phyloP scores from a whole-genome alignment of 2,113 vertebrate genomes.

The Cariama cristata region DNA sequence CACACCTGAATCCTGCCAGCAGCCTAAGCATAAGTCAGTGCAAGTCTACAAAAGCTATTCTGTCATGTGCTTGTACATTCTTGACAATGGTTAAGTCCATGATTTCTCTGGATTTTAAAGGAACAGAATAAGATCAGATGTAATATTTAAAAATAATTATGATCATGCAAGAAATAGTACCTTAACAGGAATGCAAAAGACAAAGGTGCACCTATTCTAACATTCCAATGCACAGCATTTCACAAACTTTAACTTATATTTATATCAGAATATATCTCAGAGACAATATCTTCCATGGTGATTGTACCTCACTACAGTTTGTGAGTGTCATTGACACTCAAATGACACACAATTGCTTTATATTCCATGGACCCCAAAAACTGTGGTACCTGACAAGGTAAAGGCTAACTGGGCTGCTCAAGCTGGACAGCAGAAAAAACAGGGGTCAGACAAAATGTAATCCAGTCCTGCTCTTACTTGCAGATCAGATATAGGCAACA shows the following conservation, averaged over 20 bases:
- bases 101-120: neutral
- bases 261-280: neutral
- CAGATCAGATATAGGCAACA: neutral
- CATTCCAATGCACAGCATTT: neutral
- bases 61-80: rapidly evolving
- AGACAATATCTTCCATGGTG: neutral
- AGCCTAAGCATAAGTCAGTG: rapidly evolving
- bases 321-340: no score
- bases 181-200: neutral
- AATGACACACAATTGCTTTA: neutral
- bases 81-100: neutral
- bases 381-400: neutral
- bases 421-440: neutral
- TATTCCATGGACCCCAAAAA: neutral
- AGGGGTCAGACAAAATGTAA: neutral
- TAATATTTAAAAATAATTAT: neutral
- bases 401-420: neutral
- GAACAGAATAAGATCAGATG: neutral
- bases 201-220: neutral
- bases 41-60: neutral
- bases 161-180: neutral
- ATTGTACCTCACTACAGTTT: neutral
- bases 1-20: neutral
- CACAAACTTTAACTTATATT: neutral
- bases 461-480: neutral